These are phyloP conservation scores for Chloroceryle aenea DNA, from an alignment of 2,113 vertebrate genomes.

Conservation along the genomic window DNA sequence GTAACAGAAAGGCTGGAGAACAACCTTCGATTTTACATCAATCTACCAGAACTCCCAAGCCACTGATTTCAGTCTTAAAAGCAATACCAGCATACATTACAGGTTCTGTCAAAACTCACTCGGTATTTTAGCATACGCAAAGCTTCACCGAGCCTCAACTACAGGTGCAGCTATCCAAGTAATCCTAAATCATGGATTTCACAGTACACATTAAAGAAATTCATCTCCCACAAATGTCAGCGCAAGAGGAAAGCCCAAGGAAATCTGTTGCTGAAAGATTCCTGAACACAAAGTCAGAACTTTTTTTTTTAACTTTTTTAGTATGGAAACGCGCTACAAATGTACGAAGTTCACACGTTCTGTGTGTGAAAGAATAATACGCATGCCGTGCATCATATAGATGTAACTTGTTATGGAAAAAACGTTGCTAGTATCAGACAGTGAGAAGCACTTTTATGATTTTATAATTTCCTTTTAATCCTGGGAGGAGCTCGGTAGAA, in stretches of 20 bases:
- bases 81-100: accelerated
- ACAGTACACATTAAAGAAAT: not conserved
- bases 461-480: not conserved
- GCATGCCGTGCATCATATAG: accelerated
- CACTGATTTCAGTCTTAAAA: not conserved
- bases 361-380: not conserved
- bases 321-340: not conserved
- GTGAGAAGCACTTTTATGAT: not conserved
- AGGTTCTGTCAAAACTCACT: not conserved
- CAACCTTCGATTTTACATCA: not conserved
- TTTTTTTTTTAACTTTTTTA: not conserved
- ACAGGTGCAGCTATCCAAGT: not conserved
- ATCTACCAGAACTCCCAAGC: not conserved
- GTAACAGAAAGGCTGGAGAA: not conserved
- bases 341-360: not conserved
- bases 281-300: not conserved
- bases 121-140: not conserved
- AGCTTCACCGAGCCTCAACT: not conserved
- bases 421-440: too few species aligned
- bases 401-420: not conserved
- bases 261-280: conserved; percentile 20
- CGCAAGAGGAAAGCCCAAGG: not conserved
- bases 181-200: not conserved
- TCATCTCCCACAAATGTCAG: not conserved
- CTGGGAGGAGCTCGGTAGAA: not conserved